Percentiles rank a stretch among this genome's conserved stretches.
Evolutionary conservation across 2,113 vertebrate species (phyloP).

Genomic region (Taurulus bubalis): DNA sequence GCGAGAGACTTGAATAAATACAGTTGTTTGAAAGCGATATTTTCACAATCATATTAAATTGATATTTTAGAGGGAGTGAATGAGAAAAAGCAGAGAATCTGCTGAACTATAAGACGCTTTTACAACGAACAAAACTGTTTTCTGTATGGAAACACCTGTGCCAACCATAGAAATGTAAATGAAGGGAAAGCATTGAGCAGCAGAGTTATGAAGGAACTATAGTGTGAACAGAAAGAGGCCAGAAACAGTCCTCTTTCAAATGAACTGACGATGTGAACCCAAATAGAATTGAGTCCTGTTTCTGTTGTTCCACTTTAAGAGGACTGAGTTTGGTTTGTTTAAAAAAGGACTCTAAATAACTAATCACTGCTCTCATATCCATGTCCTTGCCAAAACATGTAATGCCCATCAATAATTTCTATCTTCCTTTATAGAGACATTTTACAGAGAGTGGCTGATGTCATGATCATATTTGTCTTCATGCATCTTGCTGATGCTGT

Average conservation of each 20-base stretch:
- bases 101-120: too few relatives aligned
- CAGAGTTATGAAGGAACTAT: too few relatives aligned
- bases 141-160: too few relatives aligned
- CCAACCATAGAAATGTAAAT: too few relatives aligned
- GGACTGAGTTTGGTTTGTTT: background rate
- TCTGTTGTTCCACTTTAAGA: background rate
- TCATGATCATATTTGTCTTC: slow-evolving; percentile 75
- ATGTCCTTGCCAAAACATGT: background rate
- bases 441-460: slow-evolving; percentile 67
- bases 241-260: background rate
- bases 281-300: background rate
- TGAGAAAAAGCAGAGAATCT: too few relatives aligned
- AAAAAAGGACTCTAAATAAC: background rate
- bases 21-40: too few relatives aligned
- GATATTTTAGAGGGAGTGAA: too few relatives aligned
- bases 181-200: too few relatives aligned
- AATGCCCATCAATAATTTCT: slow-evolving; percentile 4
- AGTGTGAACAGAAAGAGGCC: too few relatives aligned
- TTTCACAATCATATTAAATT: too few relatives aligned
- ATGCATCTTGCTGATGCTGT: slow-evolving; percentile 74
- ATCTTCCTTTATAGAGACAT: slow-evolving; percentile 72
- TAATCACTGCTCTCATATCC: background rate
- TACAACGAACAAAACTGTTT: too few relatives aligned
- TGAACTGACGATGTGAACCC: background rate
- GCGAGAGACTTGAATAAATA: too few relatives aligned